Percentiles rank a stretch among this genome's conserved stretches.
These are phyloP conservation scores for Acrocephalus kingi DNA, from an alignment of 2,113 vertebrate genomes.

Conservation along the genomic window DNA sequence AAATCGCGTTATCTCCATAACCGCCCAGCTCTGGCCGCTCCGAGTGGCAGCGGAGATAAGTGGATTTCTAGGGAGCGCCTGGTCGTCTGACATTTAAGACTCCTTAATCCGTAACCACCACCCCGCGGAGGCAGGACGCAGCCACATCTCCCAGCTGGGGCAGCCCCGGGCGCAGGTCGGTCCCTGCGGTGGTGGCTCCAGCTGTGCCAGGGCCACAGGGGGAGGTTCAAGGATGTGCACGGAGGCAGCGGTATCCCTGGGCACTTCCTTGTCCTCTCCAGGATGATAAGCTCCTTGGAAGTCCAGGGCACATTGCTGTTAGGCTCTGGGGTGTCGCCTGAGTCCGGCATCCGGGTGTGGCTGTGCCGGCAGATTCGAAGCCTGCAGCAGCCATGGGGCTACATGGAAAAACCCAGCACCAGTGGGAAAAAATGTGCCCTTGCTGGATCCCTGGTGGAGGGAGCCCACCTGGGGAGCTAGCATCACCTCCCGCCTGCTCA, in stretches of 20 bases:
- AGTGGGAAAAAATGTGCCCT: rapidly evolving
- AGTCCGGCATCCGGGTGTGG: rapidly evolving
- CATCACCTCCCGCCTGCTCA: not conserved
- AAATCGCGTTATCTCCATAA: constrained; percentile 60
- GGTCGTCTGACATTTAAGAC: constrained; percentile 63
- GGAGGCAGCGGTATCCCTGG: not conserved
- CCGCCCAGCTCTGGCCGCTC: constrained; percentile 42
- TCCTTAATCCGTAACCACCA: constrained; percentile 57
- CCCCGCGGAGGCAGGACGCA: not conserved
- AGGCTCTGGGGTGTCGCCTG: not conserved
- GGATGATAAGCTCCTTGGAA: not conserved
- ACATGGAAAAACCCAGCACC: not conserved
- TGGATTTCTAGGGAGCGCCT: constrained; percentile 63
- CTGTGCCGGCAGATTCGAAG: not conserved
- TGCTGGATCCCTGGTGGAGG: not conserved
- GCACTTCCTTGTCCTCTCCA: not conserved
- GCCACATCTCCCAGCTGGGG: not conserved
- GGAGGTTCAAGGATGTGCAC: not conserved
- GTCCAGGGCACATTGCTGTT: rapidly evolving
- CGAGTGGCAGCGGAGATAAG: constrained; percentile 64
- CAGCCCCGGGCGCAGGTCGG: rapidly evolving
- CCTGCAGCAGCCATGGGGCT: not conserved
- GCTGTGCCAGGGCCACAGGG: not conserved
- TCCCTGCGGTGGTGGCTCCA: rapidly evolving
- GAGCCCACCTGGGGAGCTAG: not conserved